Conservation (phyloP, 2,888 invertebrate species). For the Orthosia cruda region DNA sequence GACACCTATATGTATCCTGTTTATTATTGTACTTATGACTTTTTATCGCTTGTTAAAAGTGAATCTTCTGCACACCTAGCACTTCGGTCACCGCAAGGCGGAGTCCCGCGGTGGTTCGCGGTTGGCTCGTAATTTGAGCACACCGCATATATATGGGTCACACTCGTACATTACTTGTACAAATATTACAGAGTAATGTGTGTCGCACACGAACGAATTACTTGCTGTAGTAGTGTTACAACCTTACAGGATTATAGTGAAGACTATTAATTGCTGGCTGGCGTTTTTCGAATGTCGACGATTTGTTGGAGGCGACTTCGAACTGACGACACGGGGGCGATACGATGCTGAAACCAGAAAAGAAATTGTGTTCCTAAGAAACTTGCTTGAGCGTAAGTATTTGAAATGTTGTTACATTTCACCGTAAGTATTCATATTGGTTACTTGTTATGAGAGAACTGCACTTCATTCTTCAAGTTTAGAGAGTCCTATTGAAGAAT, state of each 20-base stretch:
- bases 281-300: conserved; percentile 64
- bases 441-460: too few species aligned
- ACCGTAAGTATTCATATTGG: conserved; percentile 21
- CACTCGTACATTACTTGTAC: conserved; percentile 57
- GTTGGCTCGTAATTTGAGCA: conserved; percentile 33
- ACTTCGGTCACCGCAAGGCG: conserved; percentile 8
- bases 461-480: not conserved
- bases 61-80: not conserved
- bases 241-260: conserved; percentile 46
- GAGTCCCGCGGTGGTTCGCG: conserved; percentile 20
- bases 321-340: conserved; percentile 61
- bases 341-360: conserved; percentile 15
- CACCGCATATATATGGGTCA: conserved; percentile 62
- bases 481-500: not conserved
- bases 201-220: conserved; percentile 67
- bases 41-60: conserved; percentile 3
- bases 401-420: not conserved
- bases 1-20: not conserved
- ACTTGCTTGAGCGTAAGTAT: not conserved
- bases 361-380: not conserved
- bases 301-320: conserved; percentile 52
- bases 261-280: conserved; percentile 69
- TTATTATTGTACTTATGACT: not conserved
- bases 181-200: conserved; percentile 67
- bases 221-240: conserved; percentile 59